A percentile compares a stretch with the other conserved stretches of the same genome.
Evolutionary conservation across 2,797 vertebrate genomes (phyloP).

Genomic region (Coregonus sp.): DNA sequence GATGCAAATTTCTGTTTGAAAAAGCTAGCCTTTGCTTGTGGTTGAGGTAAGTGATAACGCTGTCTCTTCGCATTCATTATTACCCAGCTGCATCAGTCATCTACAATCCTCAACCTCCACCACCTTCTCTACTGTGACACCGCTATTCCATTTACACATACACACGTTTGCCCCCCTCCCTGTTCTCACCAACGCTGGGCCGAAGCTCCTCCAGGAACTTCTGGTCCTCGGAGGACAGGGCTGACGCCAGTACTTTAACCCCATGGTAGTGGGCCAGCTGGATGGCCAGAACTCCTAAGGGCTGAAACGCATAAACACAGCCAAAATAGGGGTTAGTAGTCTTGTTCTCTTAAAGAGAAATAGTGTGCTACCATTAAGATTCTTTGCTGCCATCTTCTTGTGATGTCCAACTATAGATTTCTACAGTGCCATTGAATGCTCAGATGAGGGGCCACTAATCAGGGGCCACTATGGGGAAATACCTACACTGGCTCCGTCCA

Average conservation of each 20-base stretch:
- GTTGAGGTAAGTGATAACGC: not conserved
- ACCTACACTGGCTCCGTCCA: conserved; percentile 93
- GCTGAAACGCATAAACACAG: conserved; percentile 63
- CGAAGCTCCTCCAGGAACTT: conserved; percentile 86
- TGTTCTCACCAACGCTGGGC: conserved; percentile 80
- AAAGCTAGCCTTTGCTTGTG: too few species aligned
- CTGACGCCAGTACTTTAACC: conserved; percentile 88
- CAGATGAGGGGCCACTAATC: not conserved
- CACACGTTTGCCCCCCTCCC: not conserved
- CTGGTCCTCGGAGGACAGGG: conserved; percentile 81
- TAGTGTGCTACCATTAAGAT: not conserved
- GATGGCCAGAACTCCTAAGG: conserved; percentile 86
- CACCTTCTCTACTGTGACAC: not conserved
- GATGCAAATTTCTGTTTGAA: too few species aligned
- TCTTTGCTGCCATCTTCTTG: not conserved
- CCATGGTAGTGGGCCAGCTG: conserved; percentile 92
- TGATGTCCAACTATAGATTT: not conserved
- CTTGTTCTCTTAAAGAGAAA: not conserved
- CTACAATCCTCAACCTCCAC: not conserved
- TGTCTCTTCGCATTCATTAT: not conserved
- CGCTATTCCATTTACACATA: not conserved
- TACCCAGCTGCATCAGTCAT: not conserved
- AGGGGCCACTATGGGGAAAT: not conserved
- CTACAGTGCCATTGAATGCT: not conserved
- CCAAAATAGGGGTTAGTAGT: not conserved